Evolutionary conservation across 2,888 invertebrate species (phyloP), one percentile per base, ranked within the genome.

Genomic region (Polydrusus cervinus): DNA sequence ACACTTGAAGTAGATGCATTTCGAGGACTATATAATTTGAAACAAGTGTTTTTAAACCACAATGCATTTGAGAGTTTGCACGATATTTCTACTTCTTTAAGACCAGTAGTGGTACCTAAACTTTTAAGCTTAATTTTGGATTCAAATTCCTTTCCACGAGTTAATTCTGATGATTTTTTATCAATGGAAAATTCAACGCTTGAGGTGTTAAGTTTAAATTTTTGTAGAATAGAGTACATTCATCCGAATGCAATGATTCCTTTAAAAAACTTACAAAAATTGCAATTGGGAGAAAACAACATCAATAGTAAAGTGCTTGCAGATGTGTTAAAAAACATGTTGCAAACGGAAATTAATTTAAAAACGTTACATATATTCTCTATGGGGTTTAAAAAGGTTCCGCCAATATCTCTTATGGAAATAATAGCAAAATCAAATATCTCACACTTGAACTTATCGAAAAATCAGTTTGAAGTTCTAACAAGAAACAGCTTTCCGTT

Each of bases 391-490:
- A 86, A 89, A 53, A 90, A 89, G 81, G 83, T 84, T 20, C 88
- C 89, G 0, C 90, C 90, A 0, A 87, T 80, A 72, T 78, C 83
- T 3, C 81, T 91, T 7, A 83, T 91, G 80, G 83, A 88, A 71
- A 85, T 88, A 0, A 88, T 91, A 62, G 89, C 90, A 7, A 84
- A 87, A 14, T 88, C 90, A 0, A 89, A 88, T 1, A 87, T 91
- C 49, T 88, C 86, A 34, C 84, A 85, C 60, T 83, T 92, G 53
- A 86, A 86, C 67, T 81, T 92, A 49, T 86, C 89, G 0, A 84
- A 88, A 64, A 91, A 91, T 81, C 90, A 90, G 79, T 91, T 91
- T 80, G 90, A 90, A 85, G 82, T 87, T 0, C 87, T 92, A 8
- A 81, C 82, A 11, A 86, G 88, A 10, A 85, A 88, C n/a, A 84